Evolutionary conservation across 2,888 invertebrate genomes (phyloP), one percentile per base, ranked within the genome.

Genomic region (Tetanocera ferruginea): DNA sequence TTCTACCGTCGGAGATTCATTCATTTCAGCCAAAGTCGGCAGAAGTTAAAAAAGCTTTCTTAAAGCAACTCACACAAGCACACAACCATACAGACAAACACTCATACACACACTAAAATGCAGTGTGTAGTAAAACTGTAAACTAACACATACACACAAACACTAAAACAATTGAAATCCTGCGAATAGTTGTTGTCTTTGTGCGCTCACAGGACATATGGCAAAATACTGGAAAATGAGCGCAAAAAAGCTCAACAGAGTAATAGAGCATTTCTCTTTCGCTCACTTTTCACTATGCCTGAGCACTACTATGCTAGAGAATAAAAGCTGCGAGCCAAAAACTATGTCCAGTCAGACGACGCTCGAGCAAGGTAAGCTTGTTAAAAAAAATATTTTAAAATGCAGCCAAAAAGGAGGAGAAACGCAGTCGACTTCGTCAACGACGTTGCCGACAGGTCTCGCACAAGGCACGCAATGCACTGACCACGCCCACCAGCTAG

Each of bases 61-160:
- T 6, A 6, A 80, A 78, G 73, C 78, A 66, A 76, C 75, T 51
- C 81, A 80, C 76, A 17, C 75, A 80, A 81, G 80, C 72, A 52
- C 64, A 77, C 55, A 49, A 17, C n/a, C 43, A 64, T 23, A 57
- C 62, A 72, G 37, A 8, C n/a, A 34, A 57, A 34, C 49, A 71
- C 25, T n/a, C 8, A 49, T 1, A 17, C 67, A 66, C 28, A 49
- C 51, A 76, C 49, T 23, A 25, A 17, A 64, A 25, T 74, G n/a
- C 66, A 19, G 11, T 11, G 14, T 43, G 43, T 43, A 43, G 43
- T 43, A 43, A 43, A 43, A 43, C 43, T 43, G 43, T 43, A 3
- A 43, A 60, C 60, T 25, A 17, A 49, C 6, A 17, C 75, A 71
- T n/a, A 37, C 60, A 78, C 55, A 28, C 74, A 74, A 28, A 11